These are phyloP conservation scores for Oryzias dopingdopingensis DNA, from an alignment of 2,797 vertebrate species.

Conservation along the genomic window DNA sequence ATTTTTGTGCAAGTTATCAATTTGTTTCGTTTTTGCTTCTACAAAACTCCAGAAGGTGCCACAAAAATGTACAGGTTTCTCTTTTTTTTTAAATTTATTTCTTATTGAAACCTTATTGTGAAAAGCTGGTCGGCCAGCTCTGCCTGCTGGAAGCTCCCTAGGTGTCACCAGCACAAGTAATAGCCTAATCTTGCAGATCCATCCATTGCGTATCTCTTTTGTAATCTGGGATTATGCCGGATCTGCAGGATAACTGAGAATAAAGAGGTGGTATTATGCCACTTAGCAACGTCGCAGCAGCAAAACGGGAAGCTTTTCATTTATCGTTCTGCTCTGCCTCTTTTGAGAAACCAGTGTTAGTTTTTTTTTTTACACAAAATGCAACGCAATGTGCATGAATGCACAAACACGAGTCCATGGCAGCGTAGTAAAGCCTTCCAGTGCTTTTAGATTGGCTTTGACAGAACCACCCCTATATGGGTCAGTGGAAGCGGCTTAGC, in stretches of 20 bases:
- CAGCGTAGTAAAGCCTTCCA: slow-evolving; percentile 19
- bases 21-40: no score
- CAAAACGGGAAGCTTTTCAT: slow-evolving; percentile 4
- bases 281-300: slow-evolving; percentile 43
- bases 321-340: neutral
- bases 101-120: no score
- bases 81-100: no score
- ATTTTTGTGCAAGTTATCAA: no score
- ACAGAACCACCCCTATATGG: slow-evolving; percentile 57
- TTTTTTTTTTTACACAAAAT: neutral
- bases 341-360: neutral
- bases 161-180: slow-evolving; percentile 31
- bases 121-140: slow-evolving; percentile 12
- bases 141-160: slow-evolving; percentile 17
- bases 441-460: slow-evolving; percentile 30
- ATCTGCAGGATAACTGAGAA: slow-evolving; percentile 53
- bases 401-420: slow-evolving; percentile 4
- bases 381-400: neutral
- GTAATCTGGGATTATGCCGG: slow-evolving; percentile 63
- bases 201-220: slow-evolving; percentile 52
- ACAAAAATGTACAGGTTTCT: no score
- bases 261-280: slow-evolving; percentile 46
- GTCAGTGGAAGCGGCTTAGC: slow-evolving; percentile 65
- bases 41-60: no score
- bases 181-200: slow-evolving; percentile 47